Conservation (phyloP, 2,888 invertebrate genomes). For the Luperina testacea region DNA sequence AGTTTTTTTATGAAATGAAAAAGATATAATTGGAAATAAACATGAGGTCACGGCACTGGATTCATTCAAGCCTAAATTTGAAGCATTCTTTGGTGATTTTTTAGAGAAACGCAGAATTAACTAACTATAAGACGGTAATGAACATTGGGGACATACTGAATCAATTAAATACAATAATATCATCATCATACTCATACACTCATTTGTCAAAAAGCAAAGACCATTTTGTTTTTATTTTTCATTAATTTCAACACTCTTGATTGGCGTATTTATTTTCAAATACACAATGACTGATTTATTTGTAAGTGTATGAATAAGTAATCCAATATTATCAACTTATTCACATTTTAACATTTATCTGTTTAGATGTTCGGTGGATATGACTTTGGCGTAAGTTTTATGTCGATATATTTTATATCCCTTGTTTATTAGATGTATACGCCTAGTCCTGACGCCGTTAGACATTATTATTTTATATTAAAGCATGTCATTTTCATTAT, state of each 20-base stretch:
- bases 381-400: constrained; percentile 88
- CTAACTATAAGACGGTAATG: not conserved
- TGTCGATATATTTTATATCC: constrained; percentile 70
- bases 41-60: not conserved
- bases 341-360: constrained; percentile 77
- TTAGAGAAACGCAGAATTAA: not conserved
- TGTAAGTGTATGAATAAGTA: constrained; percentile 27
- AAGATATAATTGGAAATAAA: not conserved
- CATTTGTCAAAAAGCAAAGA: not conserved
- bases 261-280: constrained; percentile 9
- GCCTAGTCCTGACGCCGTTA: constrained; percentile 68
- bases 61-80: not conserved
- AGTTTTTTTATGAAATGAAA: not conserved
- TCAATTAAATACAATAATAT: no score
- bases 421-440: constrained; percentile 71
- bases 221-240: not conserved
- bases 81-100: no score
- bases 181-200: not conserved
- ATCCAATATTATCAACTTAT: constrained; percentile 54
- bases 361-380: constrained; percentile 90
- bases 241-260: not conserved
- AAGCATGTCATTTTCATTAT: constrained; percentile 67
- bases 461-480: constrained; percentile 58
- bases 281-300: constrained; percentile 18
- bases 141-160: not conserved